Percentiles rank a stretch among this genome's conserved stretches.
Conservation (phyloP, 2,888 invertebrate genomes). For the Synergus itoensis region DNA sequence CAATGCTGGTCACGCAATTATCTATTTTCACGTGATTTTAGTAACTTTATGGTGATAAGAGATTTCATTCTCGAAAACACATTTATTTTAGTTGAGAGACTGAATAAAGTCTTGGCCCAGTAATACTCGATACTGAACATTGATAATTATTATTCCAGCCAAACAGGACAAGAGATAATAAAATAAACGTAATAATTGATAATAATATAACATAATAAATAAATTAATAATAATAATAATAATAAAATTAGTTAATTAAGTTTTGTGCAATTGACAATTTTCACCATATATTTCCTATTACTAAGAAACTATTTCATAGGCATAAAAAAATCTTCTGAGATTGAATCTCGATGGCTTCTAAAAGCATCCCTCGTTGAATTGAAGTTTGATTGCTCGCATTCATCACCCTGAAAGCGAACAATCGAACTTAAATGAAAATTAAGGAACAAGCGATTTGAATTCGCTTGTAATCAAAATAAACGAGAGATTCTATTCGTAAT, state of each 20-base stretch:
- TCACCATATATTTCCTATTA: background rate
- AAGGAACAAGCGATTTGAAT: background rate
- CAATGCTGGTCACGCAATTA: background rate
- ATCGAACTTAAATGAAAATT: slow-evolving; percentile 2
- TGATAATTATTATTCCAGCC: background rate
- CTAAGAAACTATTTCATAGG: background rate
- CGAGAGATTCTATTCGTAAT: background rate
- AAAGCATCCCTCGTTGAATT: background rate
- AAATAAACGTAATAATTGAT: background rate
- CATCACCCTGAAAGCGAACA: background rate
- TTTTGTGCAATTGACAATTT: background rate
- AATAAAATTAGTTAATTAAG: background rate
- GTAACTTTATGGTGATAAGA: slow-evolving; percentile 25
- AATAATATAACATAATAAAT: no score
- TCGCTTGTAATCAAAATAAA: background rate
- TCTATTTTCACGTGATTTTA: slow-evolving; percentile 3
- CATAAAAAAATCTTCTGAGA: background rate
- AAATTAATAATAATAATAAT: no score
- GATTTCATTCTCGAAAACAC: slow-evolving; percentile 11
- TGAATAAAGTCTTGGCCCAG: slow-evolving; percentile 16
- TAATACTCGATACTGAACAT: background rate
- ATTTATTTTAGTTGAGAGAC: background rate
- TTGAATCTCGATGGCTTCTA: background rate
- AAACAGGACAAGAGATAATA: slow-evolving; percentile 33
- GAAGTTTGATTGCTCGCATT: slow-evolving; percentile 25